Base-by-base conservation (phyloP, 2,113 vertebrate species). In the Callopanchax toddi region DNA sequence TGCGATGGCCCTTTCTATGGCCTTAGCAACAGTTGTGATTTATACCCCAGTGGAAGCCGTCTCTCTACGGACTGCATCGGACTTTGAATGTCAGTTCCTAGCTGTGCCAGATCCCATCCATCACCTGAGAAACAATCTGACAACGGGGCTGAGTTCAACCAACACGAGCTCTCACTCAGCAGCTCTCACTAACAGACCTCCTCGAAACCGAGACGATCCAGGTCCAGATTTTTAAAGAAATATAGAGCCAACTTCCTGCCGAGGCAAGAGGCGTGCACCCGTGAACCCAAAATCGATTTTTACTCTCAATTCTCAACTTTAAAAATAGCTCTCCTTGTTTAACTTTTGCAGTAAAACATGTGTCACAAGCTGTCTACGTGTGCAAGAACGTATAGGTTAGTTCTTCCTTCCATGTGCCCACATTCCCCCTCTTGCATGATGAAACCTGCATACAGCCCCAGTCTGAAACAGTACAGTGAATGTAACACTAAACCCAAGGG, bases 21-120 rank as follows among this genome's bases (percentile, higher is more conserved):
- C 61, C 44, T 67, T 60, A 0, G 72, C 53, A 60, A 56, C 69
- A 50, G 67, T 60, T 72, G 74, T 83, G 84, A 88, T 83, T 81
- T 71, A 84, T 86, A 54, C 76, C 73, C 75, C 63, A n/a, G 72
- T 72, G 64, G 81, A 83, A 70, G 73, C 65, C 81, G 65, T 83
- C 75, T 79, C 79, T 82, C 81, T 64, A 22, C 49, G 69, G 73
- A 81, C 76, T 83, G 74, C 73, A 78, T 82, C 62, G 44, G 70
- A 83, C 78, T 82, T 74, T 84, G 83, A 84, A 82, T 86, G 86
- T 86, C 84, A 81, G 83, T 76, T 85, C 66, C 79, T 69, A 71
- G 79, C 70, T 42, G 43, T 57, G 79, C 66, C 80, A 55, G 60
- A 20, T 61, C 26, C 61, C 63, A 79, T 86, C 79, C 62, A 71